Base-by-base conservation (phyloP, 1,140 invertebrate species). In the Zophobas morio region DNA sequence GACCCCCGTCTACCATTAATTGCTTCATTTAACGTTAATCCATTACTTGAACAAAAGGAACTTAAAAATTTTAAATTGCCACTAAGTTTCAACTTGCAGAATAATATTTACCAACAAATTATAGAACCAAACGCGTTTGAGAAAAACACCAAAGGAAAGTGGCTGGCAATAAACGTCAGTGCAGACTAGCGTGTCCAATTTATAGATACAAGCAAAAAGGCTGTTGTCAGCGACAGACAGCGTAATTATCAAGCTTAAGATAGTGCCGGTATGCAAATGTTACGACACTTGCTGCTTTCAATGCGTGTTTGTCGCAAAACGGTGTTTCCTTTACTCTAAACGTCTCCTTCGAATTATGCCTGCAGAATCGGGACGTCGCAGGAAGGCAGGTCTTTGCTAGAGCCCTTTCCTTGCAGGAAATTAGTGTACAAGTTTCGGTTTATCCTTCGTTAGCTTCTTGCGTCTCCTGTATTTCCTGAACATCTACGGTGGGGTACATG, bases 161-260 rank as follows among this genome's bases (percentile, higher is more conserved):
- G 39, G 56, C 37, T 36, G 32, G 39, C 49, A 73, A 56, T 73
- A 73, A 73, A 56, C 54, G 71, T 73, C 35, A 8, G 36, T 47
- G 49, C 49, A 73, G 71, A 73, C 71, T 46, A 39, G 42, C 49
- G 49, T 39, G 49, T 6, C 71, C 71, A 73, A 73, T 73, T 73
- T 73, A 73, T 73, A 42, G 49, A 56, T 53, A 73, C 54, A 72
- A 54, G 49, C 49, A 73, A 73, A 73, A 73, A 73, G 37, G 47
- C 35, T 54, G 71, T 73, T 73, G 71, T 73, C 71, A 73, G 49
- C 49, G 39, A 32, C 71, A 73, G 71, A 73, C 47, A 73, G 71
- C 32, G 71, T 73, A 73, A 73, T 73, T 73, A 73, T 73, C 71
- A 56, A 56, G 71, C 71, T 73, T 73, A 73, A 73, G 71, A 73